These are phyloP conservation scores for mouse (Mus musculus) DNA, from an alignment of 2,113 vertebrate genomes.

Conservation along the genomic window GRCm39 chr1:97973001-97973500, in stretches of 20 bases:
- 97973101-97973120: not conserved
- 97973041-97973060: not conserved
- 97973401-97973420: not conserved
- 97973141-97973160: not conserved
- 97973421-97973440: not conserved
- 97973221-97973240: not conserved
- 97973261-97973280: not conserved
- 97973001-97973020: not conserved
- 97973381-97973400: not conserved
- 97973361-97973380: not conserved
- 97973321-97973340: constrained; percentile 6
- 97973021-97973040: not conserved
- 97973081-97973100: not conserved
- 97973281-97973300: not conserved
- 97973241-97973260: not conserved
- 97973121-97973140: not conserved
- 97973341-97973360: not conserved
- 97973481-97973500: not conserved
- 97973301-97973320: not conserved
- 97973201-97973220: not conserved
- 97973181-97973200: not conserved
- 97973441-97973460: not conserved
- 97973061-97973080: not conserved
- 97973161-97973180: not conserved
- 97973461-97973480: not conserved